These are phyloP conservation scores for Todus mexicanus DNA, from an alignment of 2,797 vertebrate species.

Conservation along the genomic window DNA sequence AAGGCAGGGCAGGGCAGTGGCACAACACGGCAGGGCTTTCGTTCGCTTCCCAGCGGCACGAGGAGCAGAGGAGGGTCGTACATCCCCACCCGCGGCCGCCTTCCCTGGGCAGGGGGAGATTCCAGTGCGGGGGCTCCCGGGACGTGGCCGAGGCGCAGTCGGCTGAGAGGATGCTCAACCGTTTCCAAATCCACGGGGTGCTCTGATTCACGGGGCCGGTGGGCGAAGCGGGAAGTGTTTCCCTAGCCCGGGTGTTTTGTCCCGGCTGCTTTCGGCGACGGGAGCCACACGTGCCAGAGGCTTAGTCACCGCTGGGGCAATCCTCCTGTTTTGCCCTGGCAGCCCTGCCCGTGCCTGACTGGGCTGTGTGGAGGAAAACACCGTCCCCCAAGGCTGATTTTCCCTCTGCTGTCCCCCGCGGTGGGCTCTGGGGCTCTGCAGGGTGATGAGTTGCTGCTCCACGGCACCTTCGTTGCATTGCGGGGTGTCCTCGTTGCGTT, in stretches of 20 bases:
- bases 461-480: not conserved
- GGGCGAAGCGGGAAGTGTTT: not conserved
- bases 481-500: fast-evolving
- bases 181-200: not conserved
- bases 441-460: not conserved
- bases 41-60: not conserved
- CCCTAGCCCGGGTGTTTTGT: not conserved
- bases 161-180: fast-evolving
- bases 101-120: not conserved
- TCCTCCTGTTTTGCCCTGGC: not conserved
- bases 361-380: fast-evolving
- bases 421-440: not conserved
- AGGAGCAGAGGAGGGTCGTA: not conserved
- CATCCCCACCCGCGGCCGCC: not conserved
- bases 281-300: not conserved
- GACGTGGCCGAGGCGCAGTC: fast-evolving
- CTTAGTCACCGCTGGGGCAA: not conserved
- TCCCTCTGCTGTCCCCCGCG: not conserved
- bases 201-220: not conserved
- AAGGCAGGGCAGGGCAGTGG: not conserved
- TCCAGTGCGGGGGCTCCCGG: not conserved
- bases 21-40: not conserved
- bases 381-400: too few relatives aligned
- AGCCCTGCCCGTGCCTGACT: not conserved
- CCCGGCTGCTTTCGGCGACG: not conserved